Percentiles rank a stretch among this genome's conserved stretches.
These are phyloP conservation scores for Cotesia vestalis DNA, from an alignment of 1,140 invertebrate genomes.

Conservation along the genomic window DNA sequence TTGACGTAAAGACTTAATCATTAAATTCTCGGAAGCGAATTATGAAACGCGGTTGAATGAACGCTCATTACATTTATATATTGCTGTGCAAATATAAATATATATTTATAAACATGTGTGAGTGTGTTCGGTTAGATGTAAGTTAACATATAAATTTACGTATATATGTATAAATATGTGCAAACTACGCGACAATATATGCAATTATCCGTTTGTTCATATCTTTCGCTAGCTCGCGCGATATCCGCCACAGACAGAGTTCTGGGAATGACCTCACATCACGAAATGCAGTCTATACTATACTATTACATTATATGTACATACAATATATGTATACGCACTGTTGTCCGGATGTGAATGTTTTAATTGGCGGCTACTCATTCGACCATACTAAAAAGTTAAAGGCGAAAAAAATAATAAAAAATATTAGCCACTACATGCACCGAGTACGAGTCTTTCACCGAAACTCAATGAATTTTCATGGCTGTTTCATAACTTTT, in stretches of 20 bases:
- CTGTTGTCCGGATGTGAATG: constrained; percentile 35
- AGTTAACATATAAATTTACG: background rate
- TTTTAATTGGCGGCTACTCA: constrained; percentile 36
- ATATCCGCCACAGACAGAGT: constrained; percentile 44
- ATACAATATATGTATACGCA: constrained; percentile 7
- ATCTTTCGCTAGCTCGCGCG: constrained; percentile 32
- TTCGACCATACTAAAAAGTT: constrained; percentile 20
- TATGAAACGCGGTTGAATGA: constrained; percentile 35
- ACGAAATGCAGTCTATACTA: constrained; percentile 40
- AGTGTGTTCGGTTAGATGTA: too few species aligned
- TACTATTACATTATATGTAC: constrained; percentile 18
- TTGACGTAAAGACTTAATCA: constrained; percentile 9
- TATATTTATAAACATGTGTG: background rate
- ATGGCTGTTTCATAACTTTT: background rate
- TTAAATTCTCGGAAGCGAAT: constrained; percentile 24
- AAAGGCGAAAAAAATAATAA: too few species aligned
- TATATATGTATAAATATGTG: background rate
- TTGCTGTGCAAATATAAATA: constrained; percentile 9
- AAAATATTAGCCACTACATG: constrained; percentile 14
- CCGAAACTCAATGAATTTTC: constrained; percentile 9
- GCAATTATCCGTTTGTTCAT: constrained; percentile 19
- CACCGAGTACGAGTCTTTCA: background rate
- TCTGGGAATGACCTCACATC: constrained; percentile 46
- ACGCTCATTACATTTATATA: constrained; percentile 7
- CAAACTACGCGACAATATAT: constrained; percentile 5